These are phyloP conservation scores for Micromys minutus DNA, from an alignment of 2,113 vertebrate genomes.

Conservation along the genomic window DNA sequence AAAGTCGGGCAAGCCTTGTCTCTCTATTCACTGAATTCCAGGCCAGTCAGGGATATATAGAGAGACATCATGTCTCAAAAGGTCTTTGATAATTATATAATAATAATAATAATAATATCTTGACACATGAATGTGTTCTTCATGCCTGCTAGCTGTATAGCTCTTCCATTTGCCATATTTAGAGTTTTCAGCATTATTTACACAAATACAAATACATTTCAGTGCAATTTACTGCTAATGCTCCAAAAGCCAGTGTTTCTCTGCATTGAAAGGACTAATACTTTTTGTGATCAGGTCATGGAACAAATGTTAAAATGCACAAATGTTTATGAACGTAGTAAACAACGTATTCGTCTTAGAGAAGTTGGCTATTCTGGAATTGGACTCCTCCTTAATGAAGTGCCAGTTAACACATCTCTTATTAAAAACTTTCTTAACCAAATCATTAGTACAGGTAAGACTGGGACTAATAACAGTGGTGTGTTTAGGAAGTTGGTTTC, in stretches of 20 bases:
- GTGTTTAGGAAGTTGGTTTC: not conserved
- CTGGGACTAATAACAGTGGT: not conserved
- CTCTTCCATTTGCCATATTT: conserved; percentile 11
- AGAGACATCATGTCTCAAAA: not conserved
- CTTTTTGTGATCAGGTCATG: conserved; percentile 87
- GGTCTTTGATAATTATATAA: no score
- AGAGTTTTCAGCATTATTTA: conserved; percentile 48
- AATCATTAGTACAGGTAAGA: conserved; percentile 92
- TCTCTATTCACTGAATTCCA: not conserved
- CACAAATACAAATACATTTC: not conserved
- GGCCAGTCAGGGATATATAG: not conserved
- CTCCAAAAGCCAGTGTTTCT: conserved; percentile 39
- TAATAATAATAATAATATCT: not conserved
- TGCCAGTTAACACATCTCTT: conserved; percentile 89
- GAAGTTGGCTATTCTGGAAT: conserved; percentile 95
- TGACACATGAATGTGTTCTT: not conserved
- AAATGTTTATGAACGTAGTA: conserved; percentile 97
- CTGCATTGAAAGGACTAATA: conserved; percentile 29
- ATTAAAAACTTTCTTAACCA: conserved; percentile 95
- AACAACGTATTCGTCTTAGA: conserved; percentile 94
- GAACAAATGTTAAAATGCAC: conserved; percentile 97
- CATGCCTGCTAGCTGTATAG: not conserved
- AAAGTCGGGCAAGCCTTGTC: not conserved
- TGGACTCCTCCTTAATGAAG: conserved; percentile 93
- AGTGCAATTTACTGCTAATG: not conserved